Evolutionary conservation across 2,797 vertebrate species (phyloP).

Genomic region (Orientallactaga sibirica): DNA sequence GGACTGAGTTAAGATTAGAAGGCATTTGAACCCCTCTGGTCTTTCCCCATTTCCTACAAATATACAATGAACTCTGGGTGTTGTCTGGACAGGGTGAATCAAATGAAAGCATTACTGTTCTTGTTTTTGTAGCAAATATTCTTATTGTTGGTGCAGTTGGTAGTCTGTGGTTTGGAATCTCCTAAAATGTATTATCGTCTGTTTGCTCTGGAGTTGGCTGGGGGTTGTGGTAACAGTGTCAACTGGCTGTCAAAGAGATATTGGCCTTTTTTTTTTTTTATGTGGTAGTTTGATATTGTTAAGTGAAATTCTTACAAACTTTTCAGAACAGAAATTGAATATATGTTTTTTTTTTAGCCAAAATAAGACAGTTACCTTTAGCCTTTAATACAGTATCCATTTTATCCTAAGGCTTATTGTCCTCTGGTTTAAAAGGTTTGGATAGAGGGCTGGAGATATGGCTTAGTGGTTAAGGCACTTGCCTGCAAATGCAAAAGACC

Average conservation of each 20-base stretch:
- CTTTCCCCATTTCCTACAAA: conserved; percentile 34
- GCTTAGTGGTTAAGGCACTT: too few relatives aligned
- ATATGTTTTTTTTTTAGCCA: conserved; percentile 49
- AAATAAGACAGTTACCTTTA: conserved; percentile 41
- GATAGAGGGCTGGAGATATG: too few relatives aligned
- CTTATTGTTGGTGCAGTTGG: not conserved
- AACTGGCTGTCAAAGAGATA: not conserved
- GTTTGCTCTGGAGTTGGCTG: conserved; percentile 33
- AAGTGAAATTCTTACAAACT: conserved; percentile 45
- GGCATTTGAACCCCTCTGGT: conserved; percentile 38
- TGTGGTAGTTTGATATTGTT: conserved; percentile 17
- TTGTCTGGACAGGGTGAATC: conserved; percentile 21
- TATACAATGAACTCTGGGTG: not conserved
- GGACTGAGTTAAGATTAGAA: not conserved
- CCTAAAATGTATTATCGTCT: conserved; percentile 1
- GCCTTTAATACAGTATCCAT: not conserved
- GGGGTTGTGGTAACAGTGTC: conserved; percentile 27
- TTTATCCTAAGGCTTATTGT: conserved; percentile 12
- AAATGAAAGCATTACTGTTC: conserved; percentile 40
- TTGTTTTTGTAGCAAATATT: conserved; percentile 55
- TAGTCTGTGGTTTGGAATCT: conserved; percentile 28
- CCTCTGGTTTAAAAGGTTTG: conserved; percentile 48
- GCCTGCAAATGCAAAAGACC: too few relatives aligned
- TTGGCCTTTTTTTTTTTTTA: conserved; percentile 34
- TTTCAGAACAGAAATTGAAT: conserved; percentile 55